These are phyloP conservation scores for Ptychobarbus kaznakovi DNA, from an alignment of 2,797 vertebrate species.

Conservation along the genomic window DNA sequence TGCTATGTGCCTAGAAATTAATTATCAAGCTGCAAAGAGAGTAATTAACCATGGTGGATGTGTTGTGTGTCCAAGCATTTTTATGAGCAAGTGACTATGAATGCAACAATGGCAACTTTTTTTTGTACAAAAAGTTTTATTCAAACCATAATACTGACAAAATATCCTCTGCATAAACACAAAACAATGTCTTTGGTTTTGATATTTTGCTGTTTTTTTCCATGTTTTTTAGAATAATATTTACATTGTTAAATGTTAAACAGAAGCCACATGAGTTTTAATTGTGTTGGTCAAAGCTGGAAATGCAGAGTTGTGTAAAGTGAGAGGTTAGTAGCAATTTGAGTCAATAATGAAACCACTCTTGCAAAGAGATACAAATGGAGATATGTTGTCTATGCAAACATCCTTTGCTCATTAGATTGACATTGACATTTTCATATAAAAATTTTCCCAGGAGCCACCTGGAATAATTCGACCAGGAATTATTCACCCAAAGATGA, in stretches of 20 bases:
- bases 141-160: slow-evolving; percentile 71
- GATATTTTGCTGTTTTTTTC: slow-evolving; percentile 68
- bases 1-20: not conserved
- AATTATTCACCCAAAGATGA: not conserved
- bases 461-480: too few species aligned
- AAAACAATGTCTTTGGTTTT: slow-evolving; percentile 69
- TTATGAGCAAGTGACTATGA: not conserved
- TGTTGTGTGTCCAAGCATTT: not conserved
- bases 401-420: not conserved
- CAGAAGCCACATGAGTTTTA: slow-evolving; percentile 47
- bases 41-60: not conserved
- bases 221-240: slow-evolving; percentile 70
- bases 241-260: slow-evolving; percentile 75
- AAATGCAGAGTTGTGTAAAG: slow-evolving; percentile 31
- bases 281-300: slow-evolving; percentile 57
- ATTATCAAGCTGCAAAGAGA: not conserved
- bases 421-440: not conserved
- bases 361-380: slow-evolving; percentile 1
- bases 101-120: slow-evolving; percentile 33
- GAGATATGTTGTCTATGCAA: not conserved
- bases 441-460: not conserved
- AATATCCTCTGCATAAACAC: slow-evolving; percentile 73
- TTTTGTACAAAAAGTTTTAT: slow-evolving; percentile 75
- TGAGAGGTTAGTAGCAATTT: slow-evolving; percentile 11
- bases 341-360: slow-evolving; percentile 6